Evolutionary conservation across 2,888 invertebrate genomes (phyloP).

Genomic region (Folsomia manolachei): DNA sequence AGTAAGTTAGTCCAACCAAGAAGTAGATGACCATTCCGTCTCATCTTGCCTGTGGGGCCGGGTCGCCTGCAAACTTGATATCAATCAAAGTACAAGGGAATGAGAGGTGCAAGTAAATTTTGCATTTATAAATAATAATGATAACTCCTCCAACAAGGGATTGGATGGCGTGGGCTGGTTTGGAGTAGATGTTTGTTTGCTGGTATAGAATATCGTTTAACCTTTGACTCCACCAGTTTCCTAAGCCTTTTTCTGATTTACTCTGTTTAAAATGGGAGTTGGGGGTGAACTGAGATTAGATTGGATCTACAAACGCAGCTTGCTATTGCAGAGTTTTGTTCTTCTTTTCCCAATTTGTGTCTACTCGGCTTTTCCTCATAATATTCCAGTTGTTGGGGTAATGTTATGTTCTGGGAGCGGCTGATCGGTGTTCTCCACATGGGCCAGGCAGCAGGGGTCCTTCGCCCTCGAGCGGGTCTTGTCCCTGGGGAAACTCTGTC

Average conservation of each 20-base stretch:
- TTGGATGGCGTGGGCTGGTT: constrained; percentile 11
- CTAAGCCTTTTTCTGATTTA: constrained; percentile 15
- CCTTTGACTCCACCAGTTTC: constrained; percentile 38
- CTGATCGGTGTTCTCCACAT: constrained; percentile 42
- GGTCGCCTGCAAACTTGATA: background rate
- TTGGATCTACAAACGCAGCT: no score
- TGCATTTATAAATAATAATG: background rate
- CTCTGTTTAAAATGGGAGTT: constrained; percentile 42
- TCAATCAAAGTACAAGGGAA: background rate
- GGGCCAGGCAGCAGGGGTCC: constrained; percentile 30
- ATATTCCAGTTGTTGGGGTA: constrained; percentile 12
- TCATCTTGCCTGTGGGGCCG: background rate
- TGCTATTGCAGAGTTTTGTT: constrained; percentile 21
- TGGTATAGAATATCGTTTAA: constrained; percentile 44
- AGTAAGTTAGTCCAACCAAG: background rate
- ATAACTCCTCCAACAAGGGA: constrained; percentile 12
- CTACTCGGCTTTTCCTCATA: background rate
- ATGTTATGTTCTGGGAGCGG: constrained; percentile 42
- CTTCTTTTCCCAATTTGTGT: constrained; percentile 21
- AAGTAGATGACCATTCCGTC: background rate
- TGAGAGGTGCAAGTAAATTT: background rate
- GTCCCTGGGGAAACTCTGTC: constrained; percentile 10
- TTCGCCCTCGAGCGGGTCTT: constrained; percentile 12
- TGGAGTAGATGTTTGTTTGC: constrained; percentile 29
- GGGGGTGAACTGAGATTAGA: constrained; percentile 43